Conservation (phyloP, 2,113 vertebrate species). For the rat (Rattus norvegicus) region GRCr8 NC_086039.1:4400001-4400500, state of each 20-base stretch:
- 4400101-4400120: not conserved
- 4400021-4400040: constrained; percentile 9
- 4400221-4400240: constrained; percentile 66
- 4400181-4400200: not conserved
- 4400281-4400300: constrained; percentile 63
- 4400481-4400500: not conserved
- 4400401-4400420: constrained; percentile 61
- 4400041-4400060: constrained; percentile 43
- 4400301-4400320: constrained; percentile 70
- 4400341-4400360: constrained; percentile 64
- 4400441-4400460: constrained; percentile 2
- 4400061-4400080: constrained; percentile 50
- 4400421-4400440: constrained; percentile 69
- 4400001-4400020: constrained; percentile 21
- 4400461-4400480: not conserved
- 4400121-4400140: constrained; percentile 64
- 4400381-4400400: constrained; percentile 56
- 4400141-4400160: constrained; percentile 65
- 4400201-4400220: constrained; percentile 49
- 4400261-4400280: constrained; percentile 49
- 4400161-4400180: constrained; percentile 10
- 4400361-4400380: constrained; percentile 55
- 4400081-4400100: constrained; percentile 29
- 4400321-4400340: constrained; percentile 57
- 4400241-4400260: constrained; percentile 55